Evolutionary conservation across 1,140 invertebrate species (phyloP), one percentile per base, ranked within the genome.

Genomic region (Megalopta genalis): DNA sequence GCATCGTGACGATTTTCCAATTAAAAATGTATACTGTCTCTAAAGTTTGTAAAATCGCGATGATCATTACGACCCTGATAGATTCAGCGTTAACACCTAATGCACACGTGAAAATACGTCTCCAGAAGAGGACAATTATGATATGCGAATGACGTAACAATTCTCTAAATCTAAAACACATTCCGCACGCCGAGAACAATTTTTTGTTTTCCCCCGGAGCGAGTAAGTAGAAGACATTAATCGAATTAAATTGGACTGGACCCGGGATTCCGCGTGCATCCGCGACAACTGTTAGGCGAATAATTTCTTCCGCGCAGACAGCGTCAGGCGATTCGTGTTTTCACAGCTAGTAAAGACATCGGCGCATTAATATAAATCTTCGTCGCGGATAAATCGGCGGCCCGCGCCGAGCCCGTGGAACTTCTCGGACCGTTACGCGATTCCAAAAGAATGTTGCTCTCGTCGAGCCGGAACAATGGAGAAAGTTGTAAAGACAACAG

Each of bases 401-500:
- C 4, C 54, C 46, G 42, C 39, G 46, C 52, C 23, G 46, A 25
- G 46, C n/a, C 37, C 39, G 14, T 66, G 60, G 52, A 76, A 64
- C 27, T 64, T 64, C n/a, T 57, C 12, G 60, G 37, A 18, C 76
- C 76, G 59, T 78, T 78, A 78, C 76, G 76, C 76, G 76, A 64
- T 78, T 78, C 60, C 60, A 2, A 78, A 78, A 78, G 76, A 78
- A 78, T 78, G 76, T 57, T 52, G 49, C 46, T 32, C 49, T 72
- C 52, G 68, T 18, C 68, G 37, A 12, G 27, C 60, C 23, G 46
- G 49, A 78, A 78, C 76, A 78, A 78, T 78, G 76, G 76, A 72
- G 76, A 78, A 78, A 78, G 76, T 72, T 69, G 76, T 72, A 78
- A 78, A 78, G 69, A 14, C 76, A 21, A 21, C 76, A 78, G 27